Conservation (phyloP, 2,888 invertebrate genomes). For the Ennomos quercinarius region DNA sequence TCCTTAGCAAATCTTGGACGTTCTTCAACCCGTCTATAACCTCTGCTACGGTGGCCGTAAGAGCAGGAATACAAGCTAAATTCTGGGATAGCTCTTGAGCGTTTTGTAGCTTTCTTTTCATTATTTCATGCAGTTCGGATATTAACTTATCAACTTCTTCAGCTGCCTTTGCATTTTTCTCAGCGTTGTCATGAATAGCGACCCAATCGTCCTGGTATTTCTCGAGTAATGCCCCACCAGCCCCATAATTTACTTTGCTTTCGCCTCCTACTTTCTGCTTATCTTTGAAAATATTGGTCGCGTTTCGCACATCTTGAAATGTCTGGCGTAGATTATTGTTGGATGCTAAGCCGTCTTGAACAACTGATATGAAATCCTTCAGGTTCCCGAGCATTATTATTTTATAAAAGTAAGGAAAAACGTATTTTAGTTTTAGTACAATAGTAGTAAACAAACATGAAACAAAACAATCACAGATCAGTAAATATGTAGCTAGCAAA, state of each 20-base stretch:
- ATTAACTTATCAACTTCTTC: conserved; percentile 80
- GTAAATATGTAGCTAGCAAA: no score
- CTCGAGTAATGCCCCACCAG: conserved; percentile 88
- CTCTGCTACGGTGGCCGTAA: conserved; percentile 77
- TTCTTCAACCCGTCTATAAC: conserved; percentile 80
- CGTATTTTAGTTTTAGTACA: no score
- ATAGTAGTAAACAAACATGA: no score
- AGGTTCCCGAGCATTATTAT: conserved; percentile 80
- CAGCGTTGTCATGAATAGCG: conserved; percentile 88
- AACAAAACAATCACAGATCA: no score
- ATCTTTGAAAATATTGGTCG: conserved; percentile 75
- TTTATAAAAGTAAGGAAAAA: neutral
- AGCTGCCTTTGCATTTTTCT: conserved; percentile 88
- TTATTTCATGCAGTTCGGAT: conserved; percentile 63
- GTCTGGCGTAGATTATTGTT: conserved; percentile 75
- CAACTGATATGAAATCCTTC: conserved; percentile 78
- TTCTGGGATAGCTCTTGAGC: conserved; percentile 70
- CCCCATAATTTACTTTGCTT: conserved; percentile 81
- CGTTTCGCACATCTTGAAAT: conserved; percentile 77
- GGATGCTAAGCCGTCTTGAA: conserved; percentile 75
- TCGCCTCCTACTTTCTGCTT: conserved; percentile 65
- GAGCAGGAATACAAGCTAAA: conserved; percentile 65
- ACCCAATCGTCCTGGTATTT: conserved; percentile 91
- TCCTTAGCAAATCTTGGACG: conserved; percentile 85
- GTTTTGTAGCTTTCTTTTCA: conserved; percentile 63